phyloP scores from a whole-genome alignment of 2,113 vertebrate species.

The Mustela lutreola region DNA sequence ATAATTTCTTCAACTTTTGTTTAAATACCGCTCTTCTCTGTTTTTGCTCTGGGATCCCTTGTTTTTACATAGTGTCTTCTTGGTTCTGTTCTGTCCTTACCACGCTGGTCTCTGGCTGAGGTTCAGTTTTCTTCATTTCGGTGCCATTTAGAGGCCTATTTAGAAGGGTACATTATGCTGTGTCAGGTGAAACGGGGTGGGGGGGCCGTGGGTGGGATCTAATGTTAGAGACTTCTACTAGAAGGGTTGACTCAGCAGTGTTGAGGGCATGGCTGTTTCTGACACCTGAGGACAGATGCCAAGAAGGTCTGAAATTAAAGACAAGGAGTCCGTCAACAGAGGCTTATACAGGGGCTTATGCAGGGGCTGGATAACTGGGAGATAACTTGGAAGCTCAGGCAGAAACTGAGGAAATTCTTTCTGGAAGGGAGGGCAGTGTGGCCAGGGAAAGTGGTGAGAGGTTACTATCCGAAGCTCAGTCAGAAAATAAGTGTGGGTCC shows the following conservation, averaged over 20 bases:
- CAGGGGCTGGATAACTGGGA: background rate
- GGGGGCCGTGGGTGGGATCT: background rate
- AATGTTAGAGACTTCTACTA: background rate
- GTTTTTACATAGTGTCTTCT: background rate
- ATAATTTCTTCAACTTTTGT: background rate
- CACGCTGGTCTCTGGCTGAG: conserved; percentile 12
- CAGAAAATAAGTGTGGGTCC: background rate
- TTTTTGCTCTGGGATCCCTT: background rate
- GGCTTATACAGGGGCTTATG: background rate
- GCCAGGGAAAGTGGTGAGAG: background rate
- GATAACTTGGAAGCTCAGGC: background rate
- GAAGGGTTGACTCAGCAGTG: background rate
- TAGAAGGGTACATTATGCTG: background rate
- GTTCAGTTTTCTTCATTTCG: background rate
- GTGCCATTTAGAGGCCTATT: background rate
- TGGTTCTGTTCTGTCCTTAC: background rate
- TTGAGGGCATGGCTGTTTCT: background rate
- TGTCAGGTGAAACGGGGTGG: background rate
- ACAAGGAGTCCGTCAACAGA: background rate
- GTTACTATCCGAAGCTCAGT: background rate
- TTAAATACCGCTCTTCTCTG: background rate
- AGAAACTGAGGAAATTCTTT: background rate
- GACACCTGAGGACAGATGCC: background rate
- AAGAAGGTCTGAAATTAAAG: conserved; percentile 5
- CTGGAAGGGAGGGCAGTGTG: background rate